phyloP scores from a whole-genome alignment of 2,113 vertebrate genomes.

The Recurvirostra avosetta region DNA sequence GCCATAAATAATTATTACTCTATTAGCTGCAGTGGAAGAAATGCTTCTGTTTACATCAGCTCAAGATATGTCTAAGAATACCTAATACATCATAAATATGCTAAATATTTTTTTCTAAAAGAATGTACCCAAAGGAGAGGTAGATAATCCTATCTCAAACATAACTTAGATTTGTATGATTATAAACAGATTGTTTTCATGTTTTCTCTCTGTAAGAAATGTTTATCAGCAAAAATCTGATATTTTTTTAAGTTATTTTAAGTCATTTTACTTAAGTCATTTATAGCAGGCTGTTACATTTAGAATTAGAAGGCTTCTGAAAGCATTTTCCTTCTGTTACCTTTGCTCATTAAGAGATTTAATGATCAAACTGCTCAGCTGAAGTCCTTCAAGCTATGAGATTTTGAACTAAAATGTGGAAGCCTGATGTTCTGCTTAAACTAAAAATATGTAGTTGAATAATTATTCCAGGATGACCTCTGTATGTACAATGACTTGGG shows the following conservation, averaged over 20 bases:
- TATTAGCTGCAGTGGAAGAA: neutral
- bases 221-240: neutral
- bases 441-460: neutral
- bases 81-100: neutral
- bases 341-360: neutral
- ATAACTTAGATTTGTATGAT: neutral
- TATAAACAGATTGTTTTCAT: neutral
- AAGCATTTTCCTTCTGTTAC: neutral
- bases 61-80: neutral
- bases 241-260: neutral
- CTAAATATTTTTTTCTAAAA: neutral
- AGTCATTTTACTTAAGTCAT: neutral
- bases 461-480: neutral
- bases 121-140: neutral
- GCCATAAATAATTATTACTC: neutral
- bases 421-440: neutral
- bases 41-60: neutral
- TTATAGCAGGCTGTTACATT: neutral
- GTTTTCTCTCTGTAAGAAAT: neutral
- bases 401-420: neutral
- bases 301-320: neutral
- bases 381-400: neutral
- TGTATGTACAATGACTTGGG: neutral
- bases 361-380: neutral
- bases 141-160: neutral